Evolutionary conservation across 2,888 invertebrate species (phyloP), one percentile per base, ranked within the genome.

Genomic region (Drosophila atripex): DNA sequence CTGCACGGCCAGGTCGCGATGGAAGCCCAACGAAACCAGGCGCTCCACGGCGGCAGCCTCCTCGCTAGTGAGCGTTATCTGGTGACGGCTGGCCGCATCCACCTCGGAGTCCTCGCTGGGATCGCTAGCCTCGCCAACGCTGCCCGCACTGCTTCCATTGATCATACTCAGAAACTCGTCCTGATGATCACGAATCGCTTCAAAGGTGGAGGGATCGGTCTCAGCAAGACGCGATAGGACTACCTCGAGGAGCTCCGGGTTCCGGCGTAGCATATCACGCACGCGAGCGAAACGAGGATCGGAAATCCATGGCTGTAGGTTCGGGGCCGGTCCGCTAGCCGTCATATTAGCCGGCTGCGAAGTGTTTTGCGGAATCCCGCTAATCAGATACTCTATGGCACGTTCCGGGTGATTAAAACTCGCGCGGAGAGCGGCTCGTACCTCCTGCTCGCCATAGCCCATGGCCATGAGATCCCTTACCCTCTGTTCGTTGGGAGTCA

Each of bases 351-450:
- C 18, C 12, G 12, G 43, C 5, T 43, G 18, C 11, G 30, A 1
- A 1, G 32, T 3, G 1, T 54, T 23, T 7, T 52, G 1, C 4
- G 96, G 97, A 80, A 97, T 96, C 55, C 97, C 97, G 72, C 95
- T 96, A 86, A 98, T 94, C 73, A 99, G 94, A 92, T 99, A 99
- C 92, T 99, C 99, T 30, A 99, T 99, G 68, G 99, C 99, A 91
- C 99, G 93, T 92, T 99, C 98, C 14, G 98, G 97, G 92, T 99
- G 99, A 92, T 98, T 99, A 90, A 96, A 99, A 88, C 98, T 98
- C 14, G 98, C 98, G 73, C 97, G 93, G 56, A 99, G 92, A 0
- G 99, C 99, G 88, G 95, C 94, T 89, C 97, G 96, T 7, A 98
- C 98, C 91, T 95, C 93, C 28, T 90, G 93, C 80, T 95, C 93